Percentiles rank a stretch among this genome's conserved stretches.
These are phyloP conservation scores for Drosophila paulistorum DNA, from an alignment of 1,140 invertebrate genomes.

Conservation along the genomic window DNA sequence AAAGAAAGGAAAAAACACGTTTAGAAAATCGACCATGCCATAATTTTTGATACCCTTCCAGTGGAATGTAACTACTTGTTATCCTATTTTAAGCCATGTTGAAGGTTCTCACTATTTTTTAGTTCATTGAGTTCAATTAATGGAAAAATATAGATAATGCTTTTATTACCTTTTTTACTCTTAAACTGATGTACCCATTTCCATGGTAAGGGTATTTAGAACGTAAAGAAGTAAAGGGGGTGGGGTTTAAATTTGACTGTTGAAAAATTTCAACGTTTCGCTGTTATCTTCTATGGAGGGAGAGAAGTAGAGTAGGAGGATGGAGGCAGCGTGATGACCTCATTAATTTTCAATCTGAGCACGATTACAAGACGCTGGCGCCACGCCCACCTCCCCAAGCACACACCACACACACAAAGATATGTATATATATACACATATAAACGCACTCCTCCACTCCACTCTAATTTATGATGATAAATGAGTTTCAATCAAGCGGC, in stretches of 20 bases:
- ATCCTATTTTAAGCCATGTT: no score
- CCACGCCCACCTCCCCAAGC: slow-evolving; percentile 34
- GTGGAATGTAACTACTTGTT: not conserved
- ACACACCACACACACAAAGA: slow-evolving; percentile 3
- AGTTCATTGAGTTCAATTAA: no score
- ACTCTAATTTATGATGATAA: slow-evolving; percentile 80
- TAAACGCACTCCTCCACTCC: slow-evolving; percentile 7
- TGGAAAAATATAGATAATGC: no score
- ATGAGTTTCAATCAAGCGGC: slow-evolving; percentile 82
- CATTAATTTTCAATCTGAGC: slow-evolving; percentile 83
- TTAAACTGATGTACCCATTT: not conserved
- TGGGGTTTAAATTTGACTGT: slow-evolving; percentile 7
- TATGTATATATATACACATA: slow-evolving; percentile 17
- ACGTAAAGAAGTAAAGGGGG: not conserved
- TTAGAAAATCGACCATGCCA: not conserved
- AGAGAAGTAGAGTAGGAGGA: slow-evolving; percentile 9
- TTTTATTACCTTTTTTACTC: not conserved
- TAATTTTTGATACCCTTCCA: not conserved
- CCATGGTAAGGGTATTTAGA: slow-evolving; percentile 8
- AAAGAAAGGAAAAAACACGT: slow-evolving; percentile 20
- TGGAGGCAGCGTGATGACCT: slow-evolving; percentile 69
- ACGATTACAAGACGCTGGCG: slow-evolving; percentile 61
- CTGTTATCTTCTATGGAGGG: slow-evolving; percentile 21
- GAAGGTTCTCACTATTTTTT: no score
- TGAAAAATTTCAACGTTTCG: slow-evolving; percentile 34